Base-by-base conservation (phyloP, 2,888 invertebrate genomes). In the Parthenolecanium corni region DNA sequence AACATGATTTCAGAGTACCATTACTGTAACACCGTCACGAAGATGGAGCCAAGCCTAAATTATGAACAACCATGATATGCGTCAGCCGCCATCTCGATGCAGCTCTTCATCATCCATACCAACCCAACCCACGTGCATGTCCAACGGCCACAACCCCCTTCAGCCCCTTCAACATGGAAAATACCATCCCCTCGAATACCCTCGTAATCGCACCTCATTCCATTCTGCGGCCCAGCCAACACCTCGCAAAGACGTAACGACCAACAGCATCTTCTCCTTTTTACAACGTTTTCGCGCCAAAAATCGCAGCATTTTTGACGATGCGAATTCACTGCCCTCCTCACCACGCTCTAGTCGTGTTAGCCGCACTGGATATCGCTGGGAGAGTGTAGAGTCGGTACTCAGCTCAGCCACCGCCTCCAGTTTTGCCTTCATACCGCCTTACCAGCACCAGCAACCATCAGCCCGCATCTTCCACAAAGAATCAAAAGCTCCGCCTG, bases 371-470 rank as follows among this genome's bases (percentile, higher is more conserved):
- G 20, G 47, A 12, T 23, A 46, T 24, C 53, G 53, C 5, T 63
- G 63, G 63, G 52, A 52, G 16, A 64, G 64, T 42, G 51, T 52
- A 12, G 64, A 64, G 36, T 58, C 58, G 36, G 58, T 64, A 2
- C 38, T 58, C n/a, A 64, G 64, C 23, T 49, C 64, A 16, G 61
- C 64, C 6, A 64, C 64, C 16, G 52, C 58, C 21, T 52, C 47
- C 12, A 64, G 64, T 46, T 64, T 64, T 31, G 56, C 58, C n/a
- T 64, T 58, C 46, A 58, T 64, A 42, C 64, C 64, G 11, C 44
- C 58, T 4, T 42, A 42, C 23, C 52, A 53, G 46, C 11, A 49
- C 3, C 56, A 44, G 9, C 40, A 23, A 31, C 31, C 31, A 31
- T 31, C 31, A 31, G 9, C 31, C 4, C 31, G 9, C 4, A 6